phyloP scores from a whole-genome alignment of 2,888 invertebrate genomes.

The Trachelus stipa region DNA sequence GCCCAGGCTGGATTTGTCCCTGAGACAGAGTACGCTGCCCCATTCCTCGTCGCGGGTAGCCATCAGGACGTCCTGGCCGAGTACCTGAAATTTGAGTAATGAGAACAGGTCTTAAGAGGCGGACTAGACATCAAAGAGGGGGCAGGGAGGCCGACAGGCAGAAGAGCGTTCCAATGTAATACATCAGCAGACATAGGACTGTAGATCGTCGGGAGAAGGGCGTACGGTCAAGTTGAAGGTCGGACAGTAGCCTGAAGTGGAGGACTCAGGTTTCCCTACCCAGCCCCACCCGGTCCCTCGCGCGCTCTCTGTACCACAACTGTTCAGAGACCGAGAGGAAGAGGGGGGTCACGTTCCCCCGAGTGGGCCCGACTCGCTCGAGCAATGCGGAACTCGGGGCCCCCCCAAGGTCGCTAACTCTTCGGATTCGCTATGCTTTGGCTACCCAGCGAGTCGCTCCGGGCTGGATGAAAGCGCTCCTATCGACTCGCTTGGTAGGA shows the following conservation, averaged over 20 bases:
- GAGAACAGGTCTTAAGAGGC: not conserved
- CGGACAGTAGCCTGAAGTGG: conserved; percentile 25
- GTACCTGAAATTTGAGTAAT: conserved; percentile 68
- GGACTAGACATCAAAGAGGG: not conserved
- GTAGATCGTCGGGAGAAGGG: conserved; percentile 32
- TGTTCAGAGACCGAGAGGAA: not conserved
- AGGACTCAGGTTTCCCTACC: not conserved
- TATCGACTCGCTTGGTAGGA: not conserved
- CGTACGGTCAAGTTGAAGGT: conserved; percentile 60
- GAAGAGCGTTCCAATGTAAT: conserved; percentile 9
- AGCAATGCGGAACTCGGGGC: conserved; percentile 53
- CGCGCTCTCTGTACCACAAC: not conserved
- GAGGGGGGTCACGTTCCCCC: not conserved
- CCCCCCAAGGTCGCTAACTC: conserved; percentile 40
- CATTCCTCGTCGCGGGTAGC: conserved; percentile 73
- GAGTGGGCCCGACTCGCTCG: conserved; percentile 37
- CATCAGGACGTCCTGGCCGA: conserved; percentile 71
- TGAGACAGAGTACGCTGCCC: conserved; percentile 72
- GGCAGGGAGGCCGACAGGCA: not conserved
- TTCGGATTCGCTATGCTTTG: conserved; percentile 13
- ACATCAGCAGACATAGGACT: conserved; percentile 17
- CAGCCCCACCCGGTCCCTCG: not conserved
- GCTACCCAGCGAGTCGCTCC: not conserved
- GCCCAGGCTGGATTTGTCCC: conserved; percentile 64
- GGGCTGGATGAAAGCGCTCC: not conserved